phyloP scores from a whole-genome alignment of 1,140 invertebrate species.

The Drosophila rhopaloa region DNA sequence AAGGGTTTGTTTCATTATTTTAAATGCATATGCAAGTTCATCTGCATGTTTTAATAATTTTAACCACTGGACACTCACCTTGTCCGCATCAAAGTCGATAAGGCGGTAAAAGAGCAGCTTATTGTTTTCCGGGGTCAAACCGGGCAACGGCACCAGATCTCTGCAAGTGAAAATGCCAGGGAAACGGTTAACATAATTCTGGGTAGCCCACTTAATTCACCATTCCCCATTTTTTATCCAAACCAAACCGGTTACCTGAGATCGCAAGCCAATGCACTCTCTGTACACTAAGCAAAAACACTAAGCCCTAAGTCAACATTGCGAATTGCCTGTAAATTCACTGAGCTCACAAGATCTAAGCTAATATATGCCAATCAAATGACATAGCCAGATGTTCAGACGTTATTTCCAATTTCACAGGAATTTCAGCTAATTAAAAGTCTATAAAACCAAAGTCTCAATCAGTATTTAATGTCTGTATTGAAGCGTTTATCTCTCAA shows the following conservation, averaged over 20 bases:
- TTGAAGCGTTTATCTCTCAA: background rate
- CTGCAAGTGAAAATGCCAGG: conserved; percentile 82
- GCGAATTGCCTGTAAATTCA: background rate
- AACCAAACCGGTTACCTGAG: conserved; percentile 17
- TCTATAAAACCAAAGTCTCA: background rate
- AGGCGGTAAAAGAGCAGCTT: conserved; percentile 88
- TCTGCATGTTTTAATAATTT: too few relatives aligned
- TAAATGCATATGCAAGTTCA: too few relatives aligned
- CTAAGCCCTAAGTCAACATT: background rate
- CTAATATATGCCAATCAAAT: background rate
- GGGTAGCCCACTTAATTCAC: background rate
- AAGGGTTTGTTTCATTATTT: too few relatives aligned
- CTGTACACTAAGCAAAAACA: conserved; percentile 2
- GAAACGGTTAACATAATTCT: conserved; percentile 10
- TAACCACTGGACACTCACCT: conserved; percentile 42
- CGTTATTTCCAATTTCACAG: background rate
- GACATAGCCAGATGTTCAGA: background rate
- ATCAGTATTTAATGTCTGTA: background rate
- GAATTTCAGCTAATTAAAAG: conserved; percentile 3
- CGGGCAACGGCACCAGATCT: conserved; percentile 86
- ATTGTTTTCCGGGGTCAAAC: conserved; percentile 86
- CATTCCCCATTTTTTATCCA: background rate
- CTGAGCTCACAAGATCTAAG: too few relatives aligned
- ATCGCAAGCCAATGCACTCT: conserved; percentile 7
- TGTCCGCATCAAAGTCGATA: conserved; percentile 86